Conservation (phyloP, 2,797 vertebrate species). For the Lepidocolaptes lacrymiger region DNA sequence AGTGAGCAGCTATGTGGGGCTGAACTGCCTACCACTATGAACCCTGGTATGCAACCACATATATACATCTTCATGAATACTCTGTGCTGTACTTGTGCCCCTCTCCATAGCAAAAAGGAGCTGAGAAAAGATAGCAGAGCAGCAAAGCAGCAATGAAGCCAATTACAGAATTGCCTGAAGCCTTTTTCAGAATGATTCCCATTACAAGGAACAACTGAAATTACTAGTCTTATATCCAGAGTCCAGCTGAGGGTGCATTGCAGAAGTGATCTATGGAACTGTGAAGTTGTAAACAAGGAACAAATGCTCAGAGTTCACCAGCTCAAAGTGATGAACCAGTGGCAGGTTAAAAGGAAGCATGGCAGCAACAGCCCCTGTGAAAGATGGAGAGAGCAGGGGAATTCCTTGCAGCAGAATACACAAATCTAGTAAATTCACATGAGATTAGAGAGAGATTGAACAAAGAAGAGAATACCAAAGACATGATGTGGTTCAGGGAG, state of each 20-base stretch:
- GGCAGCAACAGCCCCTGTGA: not conserved
- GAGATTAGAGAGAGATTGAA: not conserved
- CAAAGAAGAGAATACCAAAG: not conserved
- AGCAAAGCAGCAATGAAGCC: not conserved
- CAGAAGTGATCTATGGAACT: not conserved
- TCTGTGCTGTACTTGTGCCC: not conserved
- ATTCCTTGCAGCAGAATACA: not conserved
- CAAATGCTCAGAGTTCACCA: not conserved
- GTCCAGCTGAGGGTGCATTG: not conserved
- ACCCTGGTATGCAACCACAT: not conserved
- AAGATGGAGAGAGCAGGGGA: not conserved
- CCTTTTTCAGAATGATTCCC: not conserved
- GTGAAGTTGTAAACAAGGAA: not conserved
- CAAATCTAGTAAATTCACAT: not conserved
- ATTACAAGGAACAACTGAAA: not conserved
- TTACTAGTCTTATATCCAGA: not conserved
- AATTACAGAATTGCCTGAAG: not conserved
- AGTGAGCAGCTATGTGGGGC: accelerated
- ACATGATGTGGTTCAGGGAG: not conserved
- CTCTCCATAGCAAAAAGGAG: not conserved
- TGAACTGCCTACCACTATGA: not conserved
- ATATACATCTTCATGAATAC: not conserved
- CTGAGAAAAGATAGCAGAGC: not conserved
- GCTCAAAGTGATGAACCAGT: not conserved
- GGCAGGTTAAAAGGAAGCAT: not conserved